Conservation (phyloP, 92 coral and sea anemone genomes). For the Porites lobata region DNA sequence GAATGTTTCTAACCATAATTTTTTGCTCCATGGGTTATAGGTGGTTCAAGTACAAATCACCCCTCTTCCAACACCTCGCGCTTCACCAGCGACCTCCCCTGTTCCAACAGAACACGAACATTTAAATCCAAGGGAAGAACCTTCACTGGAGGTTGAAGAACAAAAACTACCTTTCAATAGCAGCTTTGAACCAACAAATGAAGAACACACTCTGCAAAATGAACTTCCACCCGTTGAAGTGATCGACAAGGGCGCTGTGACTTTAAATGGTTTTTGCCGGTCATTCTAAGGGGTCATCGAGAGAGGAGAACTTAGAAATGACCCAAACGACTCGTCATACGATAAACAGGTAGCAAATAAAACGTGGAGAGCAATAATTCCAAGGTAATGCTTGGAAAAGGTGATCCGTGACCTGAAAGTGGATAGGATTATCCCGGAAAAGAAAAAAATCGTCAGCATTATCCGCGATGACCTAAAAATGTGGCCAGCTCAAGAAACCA, state of each 20-base stretch:
- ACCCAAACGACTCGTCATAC: conserved; percentile 18
- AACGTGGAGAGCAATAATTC: neutral
- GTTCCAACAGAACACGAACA: conserved; percentile 25
- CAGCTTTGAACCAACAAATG: neutral
- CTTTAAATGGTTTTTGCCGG: conserved; percentile 27
- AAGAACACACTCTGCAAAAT: neutral
- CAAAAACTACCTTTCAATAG: neutral
- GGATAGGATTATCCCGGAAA: neutral
- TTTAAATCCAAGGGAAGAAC: conserved; percentile 30
- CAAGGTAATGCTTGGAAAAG: neutral
- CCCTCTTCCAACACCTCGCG: conserved; percentile 75
- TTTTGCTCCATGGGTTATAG: conserved; percentile 11
- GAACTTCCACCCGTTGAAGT: conserved; percentile 5
- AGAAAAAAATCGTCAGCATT: too few relatives aligned
- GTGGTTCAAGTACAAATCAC: conserved; percentile 78
- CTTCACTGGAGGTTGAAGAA: conserved; percentile 25
- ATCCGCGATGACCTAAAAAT: too few relatives aligned
- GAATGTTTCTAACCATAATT: neutral
- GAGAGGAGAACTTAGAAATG: neutral
- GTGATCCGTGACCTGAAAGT: neutral
- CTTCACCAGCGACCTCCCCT: conserved; percentile 71
- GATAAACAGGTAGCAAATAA: conserved; percentile 29
- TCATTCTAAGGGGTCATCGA: neutral
- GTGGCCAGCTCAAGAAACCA: too few relatives aligned
- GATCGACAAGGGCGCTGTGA: neutral